These are phyloP conservation scores for Mus minutoides DNA, from an alignment of 2,797 vertebrate species.

Conservation along the genomic window DNA sequence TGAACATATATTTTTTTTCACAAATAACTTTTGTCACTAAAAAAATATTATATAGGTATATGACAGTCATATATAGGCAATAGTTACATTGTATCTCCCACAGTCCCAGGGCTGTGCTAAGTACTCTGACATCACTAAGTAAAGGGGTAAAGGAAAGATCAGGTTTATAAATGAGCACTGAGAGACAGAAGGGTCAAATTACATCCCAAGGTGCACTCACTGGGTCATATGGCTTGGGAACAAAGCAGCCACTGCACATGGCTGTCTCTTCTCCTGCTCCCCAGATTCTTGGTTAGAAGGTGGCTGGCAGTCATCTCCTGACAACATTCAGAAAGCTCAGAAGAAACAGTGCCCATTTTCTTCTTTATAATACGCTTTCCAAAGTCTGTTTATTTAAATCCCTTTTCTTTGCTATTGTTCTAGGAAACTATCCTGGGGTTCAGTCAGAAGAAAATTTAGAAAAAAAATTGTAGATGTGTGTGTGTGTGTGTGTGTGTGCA, in stretches of 20 bases:
- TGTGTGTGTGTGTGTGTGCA: neutral
- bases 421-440: neutral
- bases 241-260: neutral
- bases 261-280: neutral
- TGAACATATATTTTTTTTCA: neutral
- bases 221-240: neutral
- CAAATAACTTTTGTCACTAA: neutral
- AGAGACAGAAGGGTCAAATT: neutral
- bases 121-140: neutral
- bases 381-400: neutral
- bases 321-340: neutral
- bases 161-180: neutral
- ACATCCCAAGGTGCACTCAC: neutral
- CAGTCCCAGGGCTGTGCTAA: neutral
- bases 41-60: neutral
- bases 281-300: neutral
- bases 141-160: neutral
- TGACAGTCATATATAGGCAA: neutral
- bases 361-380: neutral
- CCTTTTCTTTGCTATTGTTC: neutral
- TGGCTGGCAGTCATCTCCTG: neutral
- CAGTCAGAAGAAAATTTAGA: neutral
- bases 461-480: neutral
- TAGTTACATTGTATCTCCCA: neutral
- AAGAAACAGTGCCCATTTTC: neutral